A percentile compares a stretch with the other conserved stretches of the same genome.
Conservation (phyloP, 2,113 vertebrate genomes). For the Hydrochoerus hydrochaeris region DNA sequence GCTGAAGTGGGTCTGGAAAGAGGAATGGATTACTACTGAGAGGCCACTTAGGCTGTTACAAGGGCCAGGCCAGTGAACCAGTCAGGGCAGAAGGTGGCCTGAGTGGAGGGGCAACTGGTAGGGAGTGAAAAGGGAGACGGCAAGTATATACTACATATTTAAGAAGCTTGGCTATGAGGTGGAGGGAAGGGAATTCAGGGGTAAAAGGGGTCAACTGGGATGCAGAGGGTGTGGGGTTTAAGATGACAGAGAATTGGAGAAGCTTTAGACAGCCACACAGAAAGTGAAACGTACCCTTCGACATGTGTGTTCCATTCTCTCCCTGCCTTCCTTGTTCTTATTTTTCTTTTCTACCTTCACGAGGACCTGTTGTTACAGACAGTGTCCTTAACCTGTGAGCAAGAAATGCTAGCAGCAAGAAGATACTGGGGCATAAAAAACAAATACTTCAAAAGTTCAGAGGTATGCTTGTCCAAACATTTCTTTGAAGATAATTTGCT, state of each 20-base stretch:
- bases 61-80: background rate
- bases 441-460: constrained; percentile 44
- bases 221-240: background rate
- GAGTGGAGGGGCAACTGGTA: background rate
- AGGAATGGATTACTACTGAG: background rate
- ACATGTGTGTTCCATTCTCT: background rate
- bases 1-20: background rate
- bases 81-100: background rate
- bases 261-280: background rate
- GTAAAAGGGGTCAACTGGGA: background rate
- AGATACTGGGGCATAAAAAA: constrained; percentile 6
- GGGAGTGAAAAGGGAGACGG: background rate
- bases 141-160: background rate
- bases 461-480: constrained; percentile 40
- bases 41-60: background rate
- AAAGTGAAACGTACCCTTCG: background rate
- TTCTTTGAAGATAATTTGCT: constrained; percentile 58
- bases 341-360: background rate
- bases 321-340: background rate
- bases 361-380: background rate
- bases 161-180: background rate
- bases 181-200: background rate
- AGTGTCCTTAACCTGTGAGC: background rate
- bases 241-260: background rate
- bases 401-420: constrained; percentile 9